Conservation (phyloP, 2,888 invertebrate species). For the Sphaerophoria rueppellii region DNA sequence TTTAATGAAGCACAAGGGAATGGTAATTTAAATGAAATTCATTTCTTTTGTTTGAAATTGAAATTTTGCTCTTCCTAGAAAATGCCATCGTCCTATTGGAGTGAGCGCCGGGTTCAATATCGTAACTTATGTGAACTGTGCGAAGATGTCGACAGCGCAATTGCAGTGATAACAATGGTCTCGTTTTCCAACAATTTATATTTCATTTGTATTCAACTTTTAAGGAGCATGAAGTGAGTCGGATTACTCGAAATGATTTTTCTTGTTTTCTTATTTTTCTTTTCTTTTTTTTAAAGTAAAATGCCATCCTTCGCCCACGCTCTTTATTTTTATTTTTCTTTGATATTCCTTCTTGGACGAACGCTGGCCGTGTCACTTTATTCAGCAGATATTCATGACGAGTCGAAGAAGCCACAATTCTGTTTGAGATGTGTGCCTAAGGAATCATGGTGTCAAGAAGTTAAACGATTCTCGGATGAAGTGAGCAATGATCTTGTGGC, state of each 20-base stretch:
- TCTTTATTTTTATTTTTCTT: slow-evolving; percentile 84
- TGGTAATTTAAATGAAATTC: slow-evolving; percentile 79
- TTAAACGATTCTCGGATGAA: slow-evolving; percentile 81
- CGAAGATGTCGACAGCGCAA: slow-evolving; percentile 83
- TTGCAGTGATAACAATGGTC: slow-evolving; percentile 83
- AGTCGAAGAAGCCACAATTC: slow-evolving; percentile 82
- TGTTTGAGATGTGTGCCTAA: slow-evolving; percentile 82
- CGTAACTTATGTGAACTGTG: slow-evolving; percentile 83
- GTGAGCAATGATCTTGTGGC: slow-evolving; percentile 80
- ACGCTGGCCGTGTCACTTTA: slow-evolving; percentile 84
- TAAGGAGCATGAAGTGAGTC: slow-evolving; percentile 83
- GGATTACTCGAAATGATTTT: not conserved
- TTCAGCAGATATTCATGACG: slow-evolving; percentile 84
- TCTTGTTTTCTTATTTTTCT: not conserved
- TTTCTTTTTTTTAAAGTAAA: slow-evolving; percentile 75
- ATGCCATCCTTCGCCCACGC: slow-evolving; percentile 81
- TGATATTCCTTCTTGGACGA: slow-evolving; percentile 84
- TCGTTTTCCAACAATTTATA: slow-evolving; percentile 85
- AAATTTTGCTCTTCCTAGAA: slow-evolving; percentile 73
- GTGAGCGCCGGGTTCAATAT: slow-evolving; percentile 83
- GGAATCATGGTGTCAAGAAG: slow-evolving; percentile 83
- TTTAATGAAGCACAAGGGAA: slow-evolving; percentile 82
- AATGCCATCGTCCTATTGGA: slow-evolving; percentile 82
- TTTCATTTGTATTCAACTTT: slow-evolving; percentile 84
- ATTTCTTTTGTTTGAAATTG: not conserved